A percentile compares a stretch with the other conserved stretches of the same genome.
Conservation (phyloP, 2,797 vertebrate species). For the Sebastes umbrosus region DNA sequence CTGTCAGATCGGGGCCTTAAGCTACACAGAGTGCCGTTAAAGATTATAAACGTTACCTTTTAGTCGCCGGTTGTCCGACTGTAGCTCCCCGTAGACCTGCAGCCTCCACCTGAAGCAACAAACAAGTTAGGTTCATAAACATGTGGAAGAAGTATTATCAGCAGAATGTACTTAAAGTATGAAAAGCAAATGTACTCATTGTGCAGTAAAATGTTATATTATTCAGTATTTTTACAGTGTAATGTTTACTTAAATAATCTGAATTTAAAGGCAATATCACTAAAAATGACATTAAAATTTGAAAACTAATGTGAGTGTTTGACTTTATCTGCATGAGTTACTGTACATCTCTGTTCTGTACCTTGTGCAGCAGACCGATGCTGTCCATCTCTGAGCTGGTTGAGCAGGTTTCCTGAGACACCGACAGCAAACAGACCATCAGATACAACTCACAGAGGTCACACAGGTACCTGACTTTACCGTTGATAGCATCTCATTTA, state of each 20-base stretch:
- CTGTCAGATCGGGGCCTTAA: no score
- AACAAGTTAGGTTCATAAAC: neutral
- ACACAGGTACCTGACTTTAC: no score
- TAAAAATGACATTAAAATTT: neutral
- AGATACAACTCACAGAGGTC: neutral
- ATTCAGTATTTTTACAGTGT: neutral
- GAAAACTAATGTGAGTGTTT: neutral
- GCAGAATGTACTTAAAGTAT: neutral
- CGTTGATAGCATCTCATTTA: neutral
- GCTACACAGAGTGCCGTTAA: neutral
- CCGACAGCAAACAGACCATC: conserved; percentile 1
- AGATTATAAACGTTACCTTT: conserved; percentile 42
- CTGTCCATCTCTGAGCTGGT: conserved; percentile 36
- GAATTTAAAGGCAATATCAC: no score
- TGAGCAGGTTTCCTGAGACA: conserved; percentile 47
- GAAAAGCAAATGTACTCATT: neutral
- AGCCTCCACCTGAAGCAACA: conserved; percentile 31
- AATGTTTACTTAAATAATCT: neutral
- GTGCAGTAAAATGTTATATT: neutral
- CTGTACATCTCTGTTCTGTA: neutral
- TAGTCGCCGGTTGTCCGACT: neutral
- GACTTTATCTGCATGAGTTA: neutral
- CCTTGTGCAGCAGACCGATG: conserved; percentile 34
- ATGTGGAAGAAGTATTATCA: neutral
- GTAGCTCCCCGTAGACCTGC: conserved; percentile 12